These are phyloP conservation scores for Sipha maydis DNA, from an alignment of 2,888 invertebrate genomes.

Conservation along the genomic window DNA sequence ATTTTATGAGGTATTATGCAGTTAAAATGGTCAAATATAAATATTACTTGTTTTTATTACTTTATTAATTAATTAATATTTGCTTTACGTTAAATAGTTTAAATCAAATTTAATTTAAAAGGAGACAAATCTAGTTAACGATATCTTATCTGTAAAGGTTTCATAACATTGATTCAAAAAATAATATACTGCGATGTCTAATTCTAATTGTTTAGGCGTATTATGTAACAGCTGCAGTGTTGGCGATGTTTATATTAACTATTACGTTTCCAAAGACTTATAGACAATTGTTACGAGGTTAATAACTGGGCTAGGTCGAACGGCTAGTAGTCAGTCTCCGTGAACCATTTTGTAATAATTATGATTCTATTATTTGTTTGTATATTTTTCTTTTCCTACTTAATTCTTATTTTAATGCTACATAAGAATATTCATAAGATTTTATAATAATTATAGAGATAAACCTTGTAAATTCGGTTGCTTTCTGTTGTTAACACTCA, in stretches of 20 bases:
- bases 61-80: too few relatives aligned
- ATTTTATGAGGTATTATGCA: too few relatives aligned
- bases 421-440: conserved; percentile 24
- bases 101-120: too few relatives aligned
- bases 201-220: not conserved
- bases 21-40: too few relatives aligned
- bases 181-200: not conserved
- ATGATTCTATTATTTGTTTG: conserved; percentile 48
- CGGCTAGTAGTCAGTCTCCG: conserved; percentile 32
- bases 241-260: not conserved
- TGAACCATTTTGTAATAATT: conserved; percentile 46
- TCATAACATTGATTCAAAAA: not conserved
- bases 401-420: not conserved
- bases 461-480: conserved; percentile 28
- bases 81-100: too few relatives aligned
- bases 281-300: conserved; percentile 53
- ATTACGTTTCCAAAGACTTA: conserved; percentile 39
- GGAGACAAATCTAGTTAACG: too few relatives aligned
- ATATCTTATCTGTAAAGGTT: too few relatives aligned
- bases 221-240: not conserved
- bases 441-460: conserved; percentile 3
- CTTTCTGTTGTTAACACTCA: not conserved
- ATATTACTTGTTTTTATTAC: too few relatives aligned
- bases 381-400: conserved; percentile 6
- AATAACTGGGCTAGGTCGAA: conserved; percentile 53